A percentile compares a stretch with the other conserved stretches of the same genome.
Evolutionary conservation across 2,888 invertebrate genomes (phyloP).

Genomic region (Cyrtodaria siliqua): DNA sequence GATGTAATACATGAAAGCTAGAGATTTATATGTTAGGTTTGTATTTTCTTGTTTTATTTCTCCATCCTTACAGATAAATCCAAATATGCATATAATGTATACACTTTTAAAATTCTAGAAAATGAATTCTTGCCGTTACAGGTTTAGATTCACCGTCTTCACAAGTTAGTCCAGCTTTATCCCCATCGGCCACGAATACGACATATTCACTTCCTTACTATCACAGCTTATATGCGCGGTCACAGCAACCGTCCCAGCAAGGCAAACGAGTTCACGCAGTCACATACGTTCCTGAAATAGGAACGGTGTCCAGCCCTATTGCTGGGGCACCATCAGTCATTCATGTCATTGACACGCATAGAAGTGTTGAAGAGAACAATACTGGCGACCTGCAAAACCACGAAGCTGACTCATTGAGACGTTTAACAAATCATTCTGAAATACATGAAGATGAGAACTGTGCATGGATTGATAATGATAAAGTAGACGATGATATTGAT

Average conservation of each 20-base stretch:
- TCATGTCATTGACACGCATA: slow-evolving; percentile 26
- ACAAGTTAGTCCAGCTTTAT: slow-evolving; percentile 30
- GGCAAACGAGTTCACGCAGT: slow-evolving; percentile 78
- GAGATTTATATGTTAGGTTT: no score
- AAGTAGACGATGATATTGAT: background rate
- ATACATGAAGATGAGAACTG: background rate
- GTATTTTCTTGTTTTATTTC: no score
- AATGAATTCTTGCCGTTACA: no score
- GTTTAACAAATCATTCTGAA: background rate
- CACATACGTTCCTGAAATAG: slow-evolving; percentile 81
- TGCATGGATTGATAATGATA: background rate
- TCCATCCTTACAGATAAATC: no score
- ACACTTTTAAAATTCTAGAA: no score
- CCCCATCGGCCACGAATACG: slow-evolving; percentile 45
- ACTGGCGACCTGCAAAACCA: background rate
- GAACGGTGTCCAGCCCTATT: slow-evolving; percentile 71
- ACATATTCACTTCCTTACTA: slow-evolving; percentile 78
- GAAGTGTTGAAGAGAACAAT: background rate
- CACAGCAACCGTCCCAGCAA: slow-evolving; percentile 46
- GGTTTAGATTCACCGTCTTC: slow-evolving; percentile 14
- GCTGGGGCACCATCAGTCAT: slow-evolving; percentile 49
- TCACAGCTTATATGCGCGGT: slow-evolving; percentile 75
- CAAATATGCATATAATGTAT: no score
- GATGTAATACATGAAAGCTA: no score
- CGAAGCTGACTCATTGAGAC: background rate